A percentile compares a stretch with the other conserved stretches of the same genome.
These are phyloP conservation scores for Habrosyne pyritoides DNA, from an alignment of 2,888 invertebrate species.

Conservation along the genomic window DNA sequence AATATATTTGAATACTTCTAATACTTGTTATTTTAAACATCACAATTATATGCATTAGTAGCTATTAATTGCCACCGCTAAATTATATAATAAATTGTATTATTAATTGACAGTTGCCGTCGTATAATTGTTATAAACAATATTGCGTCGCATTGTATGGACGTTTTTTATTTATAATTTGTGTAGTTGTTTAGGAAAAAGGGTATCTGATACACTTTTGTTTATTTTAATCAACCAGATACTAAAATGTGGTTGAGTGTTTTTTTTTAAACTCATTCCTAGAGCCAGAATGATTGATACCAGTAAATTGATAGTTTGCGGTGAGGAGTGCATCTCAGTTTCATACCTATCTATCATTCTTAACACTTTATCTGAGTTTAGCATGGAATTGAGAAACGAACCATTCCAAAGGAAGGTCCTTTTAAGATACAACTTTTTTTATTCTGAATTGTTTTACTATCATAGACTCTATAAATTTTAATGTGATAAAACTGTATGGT, in stretches of 20 bases:
- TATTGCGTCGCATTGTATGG: constrained; percentile 6
- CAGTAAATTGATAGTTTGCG: too few species aligned
- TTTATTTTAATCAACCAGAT: not conserved
- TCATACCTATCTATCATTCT: too few species aligned
- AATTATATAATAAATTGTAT: not conserved
- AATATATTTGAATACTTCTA: not conserved
- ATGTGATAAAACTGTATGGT: constrained; percentile 8
- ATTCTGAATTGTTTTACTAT: not conserved
- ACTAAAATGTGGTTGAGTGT: too few species aligned
- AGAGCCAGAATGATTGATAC: too few species aligned
- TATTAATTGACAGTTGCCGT: not conserved
- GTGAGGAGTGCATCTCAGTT: too few species aligned
- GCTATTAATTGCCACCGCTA: not conserved
- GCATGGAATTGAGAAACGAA: too few species aligned
- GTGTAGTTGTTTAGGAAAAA: not conserved
- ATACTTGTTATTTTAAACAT: not conserved
- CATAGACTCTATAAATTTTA: not conserved
- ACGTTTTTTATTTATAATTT: not conserved
- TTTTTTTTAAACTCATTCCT: too few species aligned
- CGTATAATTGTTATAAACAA: constrained; percentile 1
- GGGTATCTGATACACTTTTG: not conserved
- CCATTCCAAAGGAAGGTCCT: too few species aligned
- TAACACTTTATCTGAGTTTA: too few species aligned
- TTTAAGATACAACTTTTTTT: not conserved
- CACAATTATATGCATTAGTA: constrained; percentile 3